Percentiles rank a stretch among this genome's conserved stretches.
Evolutionary conservation across 92 coral and sea anemone genomes (phyloP).

Genomic region (Phenganax stokvisi): DNA sequence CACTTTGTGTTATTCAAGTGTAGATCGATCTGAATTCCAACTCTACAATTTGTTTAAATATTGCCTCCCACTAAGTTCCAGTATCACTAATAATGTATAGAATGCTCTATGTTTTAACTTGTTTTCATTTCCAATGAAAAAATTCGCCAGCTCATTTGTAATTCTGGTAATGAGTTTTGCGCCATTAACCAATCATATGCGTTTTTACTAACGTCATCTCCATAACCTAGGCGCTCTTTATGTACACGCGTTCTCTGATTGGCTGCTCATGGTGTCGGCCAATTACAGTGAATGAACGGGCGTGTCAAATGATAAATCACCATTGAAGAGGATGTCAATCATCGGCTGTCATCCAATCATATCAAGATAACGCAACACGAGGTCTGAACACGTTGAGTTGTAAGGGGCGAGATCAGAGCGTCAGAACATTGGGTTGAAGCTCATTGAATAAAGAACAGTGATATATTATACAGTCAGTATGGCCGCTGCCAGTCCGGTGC

Average conservation of each 20-base stretch:
- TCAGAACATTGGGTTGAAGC: slow-evolving; percentile 60
- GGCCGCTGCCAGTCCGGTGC: slow-evolving; percentile 88
- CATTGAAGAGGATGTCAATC: slow-evolving; percentile 99
- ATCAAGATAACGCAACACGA: slow-evolving; percentile 74
- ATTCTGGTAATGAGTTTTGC: slow-evolving; percentile 98
- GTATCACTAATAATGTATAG: slow-evolving; percentile 12
- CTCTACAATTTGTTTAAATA: neutral
- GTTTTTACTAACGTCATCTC: slow-evolving; percentile 58
- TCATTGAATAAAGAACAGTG: slow-evolving; percentile 50
- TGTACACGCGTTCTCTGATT: slow-evolving; percentile 65
- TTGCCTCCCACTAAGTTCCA: slow-evolving; percentile 2
- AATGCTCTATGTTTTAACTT: slow-evolving; percentile 11
- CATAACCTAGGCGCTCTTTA: slow-evolving; percentile 87
- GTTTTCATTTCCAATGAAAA: slow-evolving; percentile 15
- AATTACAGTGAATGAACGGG: slow-evolving; percentile 63
- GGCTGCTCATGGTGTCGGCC: slow-evolving; percentile 59
- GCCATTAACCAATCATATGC: slow-evolving; percentile 60
- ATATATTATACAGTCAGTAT: slow-evolving; percentile 17
- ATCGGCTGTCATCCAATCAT: slow-evolving; percentile 82
- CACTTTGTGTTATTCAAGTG: neutral
- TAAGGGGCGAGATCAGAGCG: slow-evolving; percentile 95
- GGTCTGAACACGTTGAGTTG: slow-evolving; percentile 96
- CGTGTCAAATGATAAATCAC: slow-evolving; percentile 91
- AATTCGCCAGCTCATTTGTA: slow-evolving; percentile 67
- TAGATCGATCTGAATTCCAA: neutral